Conservation (phyloP, 2,797 vertebrate genomes). For the Xenentodon cancila region DNA sequence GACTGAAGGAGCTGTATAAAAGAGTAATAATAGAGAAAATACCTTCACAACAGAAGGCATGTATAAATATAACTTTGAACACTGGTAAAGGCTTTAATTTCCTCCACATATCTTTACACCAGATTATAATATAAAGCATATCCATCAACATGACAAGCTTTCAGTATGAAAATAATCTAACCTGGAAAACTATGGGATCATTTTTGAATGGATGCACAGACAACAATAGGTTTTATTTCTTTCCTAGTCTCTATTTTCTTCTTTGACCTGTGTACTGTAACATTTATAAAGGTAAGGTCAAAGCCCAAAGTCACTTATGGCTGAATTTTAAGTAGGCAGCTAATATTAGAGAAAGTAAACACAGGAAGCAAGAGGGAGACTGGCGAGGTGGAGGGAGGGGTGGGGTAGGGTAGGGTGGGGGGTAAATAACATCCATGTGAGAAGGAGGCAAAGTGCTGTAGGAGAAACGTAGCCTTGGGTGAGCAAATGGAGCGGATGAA, state of each 20-base stretch:
- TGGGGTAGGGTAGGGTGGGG: constrained; percentile 5
- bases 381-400: background rate
- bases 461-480: constrained; percentile 35
- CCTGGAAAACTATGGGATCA: no score
- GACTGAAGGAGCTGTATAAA: constrained; percentile 2
- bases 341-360: background rate
- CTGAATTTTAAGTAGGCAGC: constrained; percentile 24
- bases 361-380: background rate
- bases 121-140: background rate
- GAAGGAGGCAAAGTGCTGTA: constrained; percentile 39
- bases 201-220: no score
- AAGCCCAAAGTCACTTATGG: constrained; percentile 8
- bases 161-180: background rate
- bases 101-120: background rate
- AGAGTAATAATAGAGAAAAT: constrained; percentile 16
- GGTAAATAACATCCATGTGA: constrained; percentile 14
- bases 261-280: background rate
- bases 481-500: constrained; percentile 30
- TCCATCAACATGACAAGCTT: background rate
- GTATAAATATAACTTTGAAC: constrained; percentile 9
- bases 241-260: background rate
- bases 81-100: background rate
- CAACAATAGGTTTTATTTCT: no score
- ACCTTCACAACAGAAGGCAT: background rate
- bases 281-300: background rate